phyloP scores from a whole-genome alignment of 1,140 invertebrate genomes.

The Ephestia elutella region DNA sequence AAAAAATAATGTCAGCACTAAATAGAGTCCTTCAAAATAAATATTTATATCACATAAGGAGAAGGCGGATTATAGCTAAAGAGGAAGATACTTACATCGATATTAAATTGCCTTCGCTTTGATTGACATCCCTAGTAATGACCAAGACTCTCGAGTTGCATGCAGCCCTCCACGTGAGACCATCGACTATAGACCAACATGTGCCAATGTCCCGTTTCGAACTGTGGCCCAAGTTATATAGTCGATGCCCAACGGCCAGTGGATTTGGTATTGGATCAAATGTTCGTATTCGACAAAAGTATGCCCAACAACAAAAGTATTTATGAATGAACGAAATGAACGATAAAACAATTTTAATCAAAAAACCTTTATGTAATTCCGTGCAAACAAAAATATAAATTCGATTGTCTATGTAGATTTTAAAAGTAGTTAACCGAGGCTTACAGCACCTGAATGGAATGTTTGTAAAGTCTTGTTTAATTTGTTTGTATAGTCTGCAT shows the following conservation, averaged over 20 bases:
- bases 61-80: no score
- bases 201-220: not conserved
- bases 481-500: no score
- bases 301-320: not conserved
- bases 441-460: no score
- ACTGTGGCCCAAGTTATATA: no score
- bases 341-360: not conserved
- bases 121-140: not conserved
- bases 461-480: no score
- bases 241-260: slow-evolving; percentile 1
- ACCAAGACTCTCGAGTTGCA: not conserved
- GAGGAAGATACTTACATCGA: not conserved
- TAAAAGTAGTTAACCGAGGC: no score
- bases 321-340: not conserved
- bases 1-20: no score
- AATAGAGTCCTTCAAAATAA: no score
- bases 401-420: no score
- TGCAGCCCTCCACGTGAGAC: not conserved
- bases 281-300: not conserved
- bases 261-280: not conserved
- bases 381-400: no score
- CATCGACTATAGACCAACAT: not conserved
- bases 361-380: no score
- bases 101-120: not conserved
- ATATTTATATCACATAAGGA: no score